Conservation (phyloP, 2,113 vertebrate species). For the Prunella fulvescens region DNA sequence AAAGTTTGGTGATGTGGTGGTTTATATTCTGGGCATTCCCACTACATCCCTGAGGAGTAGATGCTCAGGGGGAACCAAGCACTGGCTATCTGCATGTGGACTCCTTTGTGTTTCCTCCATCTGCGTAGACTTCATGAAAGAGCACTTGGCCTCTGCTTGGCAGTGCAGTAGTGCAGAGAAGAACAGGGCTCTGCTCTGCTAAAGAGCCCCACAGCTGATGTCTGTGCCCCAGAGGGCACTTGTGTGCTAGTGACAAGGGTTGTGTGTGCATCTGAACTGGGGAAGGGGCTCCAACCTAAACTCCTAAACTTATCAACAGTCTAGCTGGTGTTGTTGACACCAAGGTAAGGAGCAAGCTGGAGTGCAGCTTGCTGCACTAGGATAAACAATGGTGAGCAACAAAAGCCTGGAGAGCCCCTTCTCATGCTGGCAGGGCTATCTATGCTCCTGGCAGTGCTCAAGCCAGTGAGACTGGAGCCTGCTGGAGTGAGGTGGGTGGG, state of each 20-base stretch:
- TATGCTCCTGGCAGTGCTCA: neutral
- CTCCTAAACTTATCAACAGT: neutral
- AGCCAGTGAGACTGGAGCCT: neutral
- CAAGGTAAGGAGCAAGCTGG: neutral
- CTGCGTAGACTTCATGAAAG: neutral
- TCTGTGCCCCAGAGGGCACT: neutral
- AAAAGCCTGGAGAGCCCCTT: neutral
- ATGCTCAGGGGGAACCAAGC: rapidly evolving
- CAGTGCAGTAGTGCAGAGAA: neutral
- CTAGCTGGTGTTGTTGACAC: neutral
- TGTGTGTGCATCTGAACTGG: neutral
- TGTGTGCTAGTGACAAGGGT: rapidly evolving
- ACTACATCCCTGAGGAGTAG: rapidly evolving
- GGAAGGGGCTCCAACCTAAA: neutral
- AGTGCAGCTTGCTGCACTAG: neutral
- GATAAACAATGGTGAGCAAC: neutral
- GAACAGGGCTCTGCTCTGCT: neutral
- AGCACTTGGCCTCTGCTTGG: neutral
- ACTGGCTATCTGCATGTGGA: neutral
- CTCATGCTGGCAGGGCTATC: neutral
- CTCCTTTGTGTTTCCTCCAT: neutral
- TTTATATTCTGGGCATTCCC: neutral
- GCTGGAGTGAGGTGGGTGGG: neutral
- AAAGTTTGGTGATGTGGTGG: neutral
- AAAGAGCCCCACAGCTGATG: neutral